Evolutionary conservation across 2,888 invertebrate genomes (phyloP).

Genomic region (Gryllus longicercus): DNA sequence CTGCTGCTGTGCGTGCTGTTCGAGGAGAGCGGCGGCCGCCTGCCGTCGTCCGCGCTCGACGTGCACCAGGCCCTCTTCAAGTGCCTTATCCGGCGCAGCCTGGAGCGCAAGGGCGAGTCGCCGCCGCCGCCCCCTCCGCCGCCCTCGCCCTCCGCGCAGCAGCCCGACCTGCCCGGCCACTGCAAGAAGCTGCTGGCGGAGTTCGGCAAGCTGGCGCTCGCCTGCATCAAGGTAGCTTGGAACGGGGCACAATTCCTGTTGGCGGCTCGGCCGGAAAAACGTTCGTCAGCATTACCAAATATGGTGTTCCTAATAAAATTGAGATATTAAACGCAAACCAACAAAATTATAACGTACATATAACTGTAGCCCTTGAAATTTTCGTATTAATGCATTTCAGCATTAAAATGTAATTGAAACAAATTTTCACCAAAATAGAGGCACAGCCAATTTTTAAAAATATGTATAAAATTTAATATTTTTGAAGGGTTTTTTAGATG

Average conservation of each 20-base stretch:
- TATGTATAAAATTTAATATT: too few relatives aligned
- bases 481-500: too few relatives aligned
- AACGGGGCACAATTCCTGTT: neutral
- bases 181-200: constrained; percentile 52
- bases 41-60: constrained; percentile 48
- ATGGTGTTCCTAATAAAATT: too few relatives aligned
- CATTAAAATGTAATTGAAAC: too few relatives aligned
- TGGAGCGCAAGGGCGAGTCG: constrained; percentile 41
- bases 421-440: too few relatives aligned
- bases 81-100: constrained; percentile 49
- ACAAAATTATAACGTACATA: too few relatives aligned
- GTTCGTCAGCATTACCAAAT: too few relatives aligned
- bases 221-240: constrained; percentile 46
- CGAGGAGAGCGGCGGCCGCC: constrained; percentile 48
- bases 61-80: constrained; percentile 49
- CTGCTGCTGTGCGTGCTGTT: constrained; percentile 53
- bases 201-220: constrained; percentile 53
- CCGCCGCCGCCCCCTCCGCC: neutral
- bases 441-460: too few relatives aligned
- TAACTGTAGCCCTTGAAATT: too few relatives aligned
- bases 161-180: constrained; percentile 47
- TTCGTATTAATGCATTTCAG: too few relatives aligned
- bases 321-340: too few relatives aligned
- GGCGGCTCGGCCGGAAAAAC: neutral
- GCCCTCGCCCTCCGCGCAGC: neutral